These are phyloP conservation scores for Thera britannica DNA, from an alignment of 2,888 invertebrate species.

Conservation along the genomic window DNA sequence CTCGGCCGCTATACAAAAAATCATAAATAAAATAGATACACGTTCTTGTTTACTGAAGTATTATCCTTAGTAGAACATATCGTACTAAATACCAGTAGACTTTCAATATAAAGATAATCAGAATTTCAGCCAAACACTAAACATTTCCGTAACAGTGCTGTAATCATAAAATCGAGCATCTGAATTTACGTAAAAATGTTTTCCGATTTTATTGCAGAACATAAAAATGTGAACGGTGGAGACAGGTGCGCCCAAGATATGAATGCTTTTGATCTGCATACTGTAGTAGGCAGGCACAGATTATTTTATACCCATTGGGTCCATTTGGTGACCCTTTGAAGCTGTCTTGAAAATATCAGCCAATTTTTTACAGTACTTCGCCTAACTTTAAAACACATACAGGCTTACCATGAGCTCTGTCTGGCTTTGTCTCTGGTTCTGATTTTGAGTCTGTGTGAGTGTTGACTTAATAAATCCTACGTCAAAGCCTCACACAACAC, in stretches of 20 bases:
- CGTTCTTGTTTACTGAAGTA: no score
- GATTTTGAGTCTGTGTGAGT: no score
- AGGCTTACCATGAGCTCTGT: no score
- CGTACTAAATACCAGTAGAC: neutral
- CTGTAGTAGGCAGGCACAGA: neutral
- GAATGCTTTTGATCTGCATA: conserved; percentile 31
- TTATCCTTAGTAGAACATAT: no score
- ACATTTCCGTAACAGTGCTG: conserved; percentile 8
- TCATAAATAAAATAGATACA: no score
- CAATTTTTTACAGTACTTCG: no score
- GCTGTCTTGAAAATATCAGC: no score
- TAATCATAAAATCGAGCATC: conserved; percentile 28
- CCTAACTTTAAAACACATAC: no score
- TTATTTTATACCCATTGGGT: neutral
- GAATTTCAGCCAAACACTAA: neutral
- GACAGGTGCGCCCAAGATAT: conserved; percentile 39
- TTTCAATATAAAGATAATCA: neutral
- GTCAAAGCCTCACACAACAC: no score
- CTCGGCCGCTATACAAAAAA: no score
- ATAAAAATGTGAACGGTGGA: conserved; percentile 37
- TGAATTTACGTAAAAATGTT: conserved; percentile 35
- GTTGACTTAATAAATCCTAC: no score
- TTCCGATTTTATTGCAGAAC: conserved; percentile 38
- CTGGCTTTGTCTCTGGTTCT: no score
- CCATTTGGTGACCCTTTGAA: neutral